A percentile compares a stretch with the other conserved stretches of the same genome.
Evolutionary conservation across 2,113 vertebrate genomes (phyloP).

Genomic region (Macquaria ambigua): DNA sequence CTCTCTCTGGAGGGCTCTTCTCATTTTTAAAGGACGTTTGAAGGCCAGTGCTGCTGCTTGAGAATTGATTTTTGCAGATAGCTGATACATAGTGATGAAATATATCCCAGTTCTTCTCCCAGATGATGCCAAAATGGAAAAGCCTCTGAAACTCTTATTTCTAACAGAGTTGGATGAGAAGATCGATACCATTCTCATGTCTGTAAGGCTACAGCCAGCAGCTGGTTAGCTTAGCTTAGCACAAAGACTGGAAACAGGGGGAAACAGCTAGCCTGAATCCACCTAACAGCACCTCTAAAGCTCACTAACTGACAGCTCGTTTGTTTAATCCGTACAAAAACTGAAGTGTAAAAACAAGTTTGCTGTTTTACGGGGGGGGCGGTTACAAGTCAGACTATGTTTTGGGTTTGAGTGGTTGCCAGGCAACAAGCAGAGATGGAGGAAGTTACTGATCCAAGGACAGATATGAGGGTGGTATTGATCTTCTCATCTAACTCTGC

Average conservation of each 20-base stretch:
- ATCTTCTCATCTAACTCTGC: no score
- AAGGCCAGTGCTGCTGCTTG: not conserved
- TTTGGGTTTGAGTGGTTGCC: no score
- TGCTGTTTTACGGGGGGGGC: no score
- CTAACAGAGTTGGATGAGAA: not conserved
- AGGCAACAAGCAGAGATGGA: no score
- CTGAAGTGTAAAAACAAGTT: no score
- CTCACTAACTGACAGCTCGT: no score
- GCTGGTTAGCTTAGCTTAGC: not conserved
- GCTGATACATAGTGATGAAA: not conserved
- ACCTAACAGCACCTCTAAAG: no score
- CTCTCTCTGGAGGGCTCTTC: not conserved
- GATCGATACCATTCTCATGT: not conserved
- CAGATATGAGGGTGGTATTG: no score
- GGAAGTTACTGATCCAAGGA: no score
- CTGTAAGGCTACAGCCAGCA: not conserved
- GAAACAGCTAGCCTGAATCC: no score
- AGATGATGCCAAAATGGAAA: not conserved
- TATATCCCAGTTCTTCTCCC: not conserved
- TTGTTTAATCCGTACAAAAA: no score
- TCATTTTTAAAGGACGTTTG: not conserved
- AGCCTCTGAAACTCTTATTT: not conserved
- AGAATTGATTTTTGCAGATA: not conserved
- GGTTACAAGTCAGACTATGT: no score
- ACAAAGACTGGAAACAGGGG: not conserved